Conservation (phyloP, 2,888 invertebrate species). For the Athalia circularis region DNA sequence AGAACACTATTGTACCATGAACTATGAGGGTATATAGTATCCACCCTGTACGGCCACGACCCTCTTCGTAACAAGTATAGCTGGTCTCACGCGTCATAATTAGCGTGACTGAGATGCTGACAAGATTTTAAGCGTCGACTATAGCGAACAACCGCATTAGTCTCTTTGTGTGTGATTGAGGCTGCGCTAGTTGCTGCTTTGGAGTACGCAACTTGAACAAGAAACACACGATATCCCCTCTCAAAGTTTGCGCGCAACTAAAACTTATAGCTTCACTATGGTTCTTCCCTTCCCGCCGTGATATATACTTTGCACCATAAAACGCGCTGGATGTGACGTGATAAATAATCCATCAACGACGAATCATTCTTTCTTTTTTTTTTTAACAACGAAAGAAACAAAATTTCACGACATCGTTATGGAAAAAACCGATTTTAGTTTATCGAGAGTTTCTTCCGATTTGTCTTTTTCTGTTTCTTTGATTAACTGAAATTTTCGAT, state of each 20-base stretch:
- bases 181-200: constrained; percentile 35
- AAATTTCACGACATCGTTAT: neutral
- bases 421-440: neutral
- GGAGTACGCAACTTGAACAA: constrained; percentile 2
- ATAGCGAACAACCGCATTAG: constrained; percentile 26
- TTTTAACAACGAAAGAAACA: neutral
- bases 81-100: constrained; percentile 8
- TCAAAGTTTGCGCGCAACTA: constrained; percentile 21
- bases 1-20: no score
- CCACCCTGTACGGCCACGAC: neutral
- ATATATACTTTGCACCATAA: constrained; percentile 8
- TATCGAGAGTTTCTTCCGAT: neutral
- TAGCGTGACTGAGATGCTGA: constrained; percentile 24
- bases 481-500: neutral
- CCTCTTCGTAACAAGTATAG: neutral
- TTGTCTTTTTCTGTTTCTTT: neutral
- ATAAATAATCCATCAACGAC: constrained; percentile 27
- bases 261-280: constrained; percentile 2
- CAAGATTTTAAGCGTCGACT: constrained; percentile 30
- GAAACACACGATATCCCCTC: constrained; percentile 27
- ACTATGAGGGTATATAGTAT: no score
- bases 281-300: no score
- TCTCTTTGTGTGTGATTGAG: constrained; percentile 39
- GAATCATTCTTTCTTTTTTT: neutral
- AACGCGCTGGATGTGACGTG: constrained; percentile 25